Percentiles rank a stretch among this genome's conserved stretches.
Evolutionary conservation across 2,113 vertebrate genomes (phyloP).

Genomic region (Promerops cafer): DNA sequence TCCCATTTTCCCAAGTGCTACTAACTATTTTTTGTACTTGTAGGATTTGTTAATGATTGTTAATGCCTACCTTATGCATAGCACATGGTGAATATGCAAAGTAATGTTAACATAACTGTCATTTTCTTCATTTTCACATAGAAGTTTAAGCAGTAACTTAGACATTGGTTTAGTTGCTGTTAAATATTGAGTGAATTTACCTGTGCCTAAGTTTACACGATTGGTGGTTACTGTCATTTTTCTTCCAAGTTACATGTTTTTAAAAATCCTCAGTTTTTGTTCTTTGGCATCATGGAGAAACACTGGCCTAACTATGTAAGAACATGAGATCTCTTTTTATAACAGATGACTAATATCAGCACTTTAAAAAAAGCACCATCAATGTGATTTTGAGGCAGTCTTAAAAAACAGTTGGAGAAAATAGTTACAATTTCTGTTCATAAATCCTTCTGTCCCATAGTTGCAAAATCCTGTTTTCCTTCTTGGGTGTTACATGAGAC

Average conservation of each 20-base stretch:
- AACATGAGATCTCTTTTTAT: background rate
- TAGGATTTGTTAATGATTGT: background rate
- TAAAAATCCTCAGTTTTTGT: background rate
- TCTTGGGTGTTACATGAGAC: background rate
- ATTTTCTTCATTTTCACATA: background rate
- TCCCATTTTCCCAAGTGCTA: slow-evolving; percentile 23
- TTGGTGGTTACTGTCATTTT: background rate
- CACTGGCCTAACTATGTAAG: background rate
- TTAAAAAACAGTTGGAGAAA: background rate
- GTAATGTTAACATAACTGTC: background rate
- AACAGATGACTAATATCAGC: background rate
- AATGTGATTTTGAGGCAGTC: background rate
- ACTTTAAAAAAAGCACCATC: slow-evolving; percentile 12
- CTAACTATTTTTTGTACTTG: background rate
- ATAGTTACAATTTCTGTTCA: background rate
- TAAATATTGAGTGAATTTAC: background rate
- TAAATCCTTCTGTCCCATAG: background rate
- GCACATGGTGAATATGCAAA: background rate
- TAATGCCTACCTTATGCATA: background rate
- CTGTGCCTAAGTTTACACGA: background rate
- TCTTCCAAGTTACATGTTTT: background rate
- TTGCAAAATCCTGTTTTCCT: background rate
- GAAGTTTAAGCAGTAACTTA: background rate
- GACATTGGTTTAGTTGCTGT: background rate
- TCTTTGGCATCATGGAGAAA: background rate